Evolutionary conservation across 2,888 invertebrate genomes (phyloP).

Genomic region (Polydrusus pterygomalis): DNA sequence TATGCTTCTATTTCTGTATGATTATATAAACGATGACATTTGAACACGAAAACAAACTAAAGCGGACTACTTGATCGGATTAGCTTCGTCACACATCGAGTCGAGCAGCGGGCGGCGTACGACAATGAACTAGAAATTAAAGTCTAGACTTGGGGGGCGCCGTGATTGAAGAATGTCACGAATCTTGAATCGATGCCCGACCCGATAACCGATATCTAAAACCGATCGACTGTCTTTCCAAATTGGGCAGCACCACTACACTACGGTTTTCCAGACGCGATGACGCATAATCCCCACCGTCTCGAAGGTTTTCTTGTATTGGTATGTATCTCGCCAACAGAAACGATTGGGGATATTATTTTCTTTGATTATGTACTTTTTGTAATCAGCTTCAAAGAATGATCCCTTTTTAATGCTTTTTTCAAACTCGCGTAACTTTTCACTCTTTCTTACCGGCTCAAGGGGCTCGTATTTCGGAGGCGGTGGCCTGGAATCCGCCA

Average conservation of each 20-base stretch:
- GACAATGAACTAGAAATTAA: slow-evolving; percentile 65
- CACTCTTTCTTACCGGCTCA: slow-evolving; percentile 69
- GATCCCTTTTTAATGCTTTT: slow-evolving; percentile 68
- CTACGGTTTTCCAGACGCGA: slow-evolving; percentile 69
- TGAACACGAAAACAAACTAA: slow-evolving; percentile 50
- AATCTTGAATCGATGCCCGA: slow-evolving; percentile 61
- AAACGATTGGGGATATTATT: slow-evolving; percentile 53
- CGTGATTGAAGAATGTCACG: slow-evolving; percentile 50
- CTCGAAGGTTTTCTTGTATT: slow-evolving; percentile 68
- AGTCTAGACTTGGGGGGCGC: slow-evolving; percentile 53
- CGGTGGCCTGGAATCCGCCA: slow-evolving; percentile 63
- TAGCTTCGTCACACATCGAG: slow-evolving; percentile 60
- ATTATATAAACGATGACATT: slow-evolving; percentile 54
- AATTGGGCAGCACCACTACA: slow-evolving; percentile 63
- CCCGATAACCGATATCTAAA: slow-evolving; percentile 64
- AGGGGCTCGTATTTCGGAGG: slow-evolving; percentile 67
- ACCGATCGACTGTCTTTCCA: slow-evolving; percentile 65
- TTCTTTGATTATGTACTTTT: slow-evolving; percentile 67
- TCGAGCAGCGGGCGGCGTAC: slow-evolving; percentile 57
- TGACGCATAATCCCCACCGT: slow-evolving; percentile 71
- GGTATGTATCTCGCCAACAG: slow-evolving; percentile 67
- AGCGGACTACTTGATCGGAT: slow-evolving; percentile 52
- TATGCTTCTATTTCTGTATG: slow-evolving; percentile 58
- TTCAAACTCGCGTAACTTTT: slow-evolving; percentile 68
- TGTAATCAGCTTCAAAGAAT: slow-evolving; percentile 69